Percentiles rank a stretch among this genome's conserved stretches.
Conservation (phyloP, 2,888 invertebrate genomes). For the Leptinotarsa peninsularis region DNA sequence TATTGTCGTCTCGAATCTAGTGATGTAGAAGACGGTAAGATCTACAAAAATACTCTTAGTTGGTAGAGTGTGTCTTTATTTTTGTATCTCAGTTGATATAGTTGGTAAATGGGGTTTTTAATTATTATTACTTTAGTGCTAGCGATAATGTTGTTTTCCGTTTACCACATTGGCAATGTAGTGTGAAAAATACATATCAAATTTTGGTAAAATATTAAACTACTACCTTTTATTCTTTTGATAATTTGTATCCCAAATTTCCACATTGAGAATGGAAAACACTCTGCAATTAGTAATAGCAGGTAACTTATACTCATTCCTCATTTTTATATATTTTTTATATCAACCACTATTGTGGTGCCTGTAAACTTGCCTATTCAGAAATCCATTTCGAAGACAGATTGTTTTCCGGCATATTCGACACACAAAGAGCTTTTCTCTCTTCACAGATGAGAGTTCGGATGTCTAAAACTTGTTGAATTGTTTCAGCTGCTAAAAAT, state of each 20-base stretch:
- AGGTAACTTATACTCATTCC: constrained; percentile 47
- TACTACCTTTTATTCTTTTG: background rate
- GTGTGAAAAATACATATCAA: background rate
- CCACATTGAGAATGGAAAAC: constrained; percentile 21
- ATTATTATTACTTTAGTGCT: background rate
- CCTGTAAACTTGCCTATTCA: constrained; percentile 16
- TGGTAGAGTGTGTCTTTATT: background rate
- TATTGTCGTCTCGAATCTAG: constrained; percentile 57
- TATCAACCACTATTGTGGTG: constrained; percentile 12
- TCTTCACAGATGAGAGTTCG: background rate
- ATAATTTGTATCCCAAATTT: constrained; percentile 15
- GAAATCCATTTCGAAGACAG: constrained; percentile 39
- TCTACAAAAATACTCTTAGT: constrained; percentile 14
- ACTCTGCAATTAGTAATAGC: constrained; percentile 58
- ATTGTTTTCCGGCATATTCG: constrained; percentile 35
- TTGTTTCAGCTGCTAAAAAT: constrained; percentile 51
- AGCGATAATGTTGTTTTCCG: background rate
- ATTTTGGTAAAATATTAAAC: background rate
- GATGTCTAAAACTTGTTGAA: constrained; percentile 32
- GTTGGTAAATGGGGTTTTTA: background rate
- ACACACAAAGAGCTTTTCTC: background rate
- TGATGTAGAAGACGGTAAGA: constrained; percentile 57
- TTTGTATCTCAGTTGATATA: background rate
- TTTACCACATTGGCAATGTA: background rate
- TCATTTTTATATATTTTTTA: constrained; percentile 32